phyloP scores from a whole-genome alignment of 2,888 invertebrate genomes.

The Eupithecia subumbrata region DNA sequence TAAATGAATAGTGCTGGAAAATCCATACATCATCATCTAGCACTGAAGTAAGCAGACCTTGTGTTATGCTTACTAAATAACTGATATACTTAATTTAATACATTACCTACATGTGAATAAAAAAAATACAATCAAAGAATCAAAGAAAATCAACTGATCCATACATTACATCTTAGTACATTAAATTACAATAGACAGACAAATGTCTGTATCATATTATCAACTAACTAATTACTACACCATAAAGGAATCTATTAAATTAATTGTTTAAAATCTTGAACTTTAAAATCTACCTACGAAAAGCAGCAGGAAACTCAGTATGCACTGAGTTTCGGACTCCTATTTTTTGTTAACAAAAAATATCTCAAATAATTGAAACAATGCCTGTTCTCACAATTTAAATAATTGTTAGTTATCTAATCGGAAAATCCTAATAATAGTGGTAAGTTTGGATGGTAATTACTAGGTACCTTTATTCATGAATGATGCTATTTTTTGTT shows the following conservation, averaged over 20 bases:
- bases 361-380: not conserved
- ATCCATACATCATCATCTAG: not conserved
- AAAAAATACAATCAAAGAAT: too few species aligned
- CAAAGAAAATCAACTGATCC: too few species aligned
- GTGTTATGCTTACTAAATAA: not conserved
- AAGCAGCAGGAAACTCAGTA: not conserved
- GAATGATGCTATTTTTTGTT: conserved; percentile 3
- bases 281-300: not conserved
- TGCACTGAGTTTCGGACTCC: not conserved
- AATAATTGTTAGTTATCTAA: conserved; percentile 28
- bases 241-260: not conserved
- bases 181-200: not conserved
- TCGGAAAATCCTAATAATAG: conserved; percentile 18
- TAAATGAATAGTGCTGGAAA: not conserved
- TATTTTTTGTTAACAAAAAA: not conserved
- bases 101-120: not conserved
- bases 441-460: conserved; percentile 4
- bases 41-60: not conserved
- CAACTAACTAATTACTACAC: not conserved
- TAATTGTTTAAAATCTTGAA: not conserved
- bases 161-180: not conserved
- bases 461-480: not conserved
- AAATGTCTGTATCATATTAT: not conserved
- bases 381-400: conserved; percentile 4
- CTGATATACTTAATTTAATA: not conserved